A percentile compares a stretch with the other conserved stretches of the same genome.
phyloP scores from a whole-genome alignment of 2,113 vertebrate genomes.

The Acrocephalus arundinaceus region DNA sequence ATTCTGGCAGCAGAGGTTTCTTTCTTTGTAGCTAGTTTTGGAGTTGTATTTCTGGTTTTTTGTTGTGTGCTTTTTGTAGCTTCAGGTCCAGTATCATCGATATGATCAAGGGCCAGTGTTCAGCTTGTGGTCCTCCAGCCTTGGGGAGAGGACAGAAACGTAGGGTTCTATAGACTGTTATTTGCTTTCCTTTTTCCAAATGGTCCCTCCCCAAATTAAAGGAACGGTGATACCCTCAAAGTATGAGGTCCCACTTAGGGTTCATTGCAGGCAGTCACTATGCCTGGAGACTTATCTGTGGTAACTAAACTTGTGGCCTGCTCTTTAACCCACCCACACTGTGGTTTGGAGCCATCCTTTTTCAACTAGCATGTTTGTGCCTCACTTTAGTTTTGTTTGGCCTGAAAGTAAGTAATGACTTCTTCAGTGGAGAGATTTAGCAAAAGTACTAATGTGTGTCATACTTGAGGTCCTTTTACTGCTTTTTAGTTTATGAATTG shows the following conservation, averaged over 20 bases:
- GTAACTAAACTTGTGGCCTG: background rate
- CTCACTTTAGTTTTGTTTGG: background rate
- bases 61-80: background rate
- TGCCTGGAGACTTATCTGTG: background rate
- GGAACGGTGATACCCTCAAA: background rate
- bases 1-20: background rate
- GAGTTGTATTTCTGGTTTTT: constrained; percentile 18
- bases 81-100: background rate
- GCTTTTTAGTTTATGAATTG: background rate
- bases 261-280: background rate
- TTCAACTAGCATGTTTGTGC: background rate
- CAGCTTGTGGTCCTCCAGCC: background rate
- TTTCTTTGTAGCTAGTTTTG: background rate
- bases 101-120: background rate
- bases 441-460: background rate
- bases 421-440: background rate
- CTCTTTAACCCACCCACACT: background rate
- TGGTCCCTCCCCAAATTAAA: background rate
- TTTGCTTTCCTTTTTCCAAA: background rate
- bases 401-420: background rate
- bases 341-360: constrained; percentile 1
- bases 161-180: background rate
- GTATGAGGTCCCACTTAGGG: background rate
- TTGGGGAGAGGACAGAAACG: background rate
- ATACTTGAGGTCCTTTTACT: background rate